Conservation (phyloP, 1,140 invertebrate genomes). For the Holcopasites calliopsidis region DNA sequence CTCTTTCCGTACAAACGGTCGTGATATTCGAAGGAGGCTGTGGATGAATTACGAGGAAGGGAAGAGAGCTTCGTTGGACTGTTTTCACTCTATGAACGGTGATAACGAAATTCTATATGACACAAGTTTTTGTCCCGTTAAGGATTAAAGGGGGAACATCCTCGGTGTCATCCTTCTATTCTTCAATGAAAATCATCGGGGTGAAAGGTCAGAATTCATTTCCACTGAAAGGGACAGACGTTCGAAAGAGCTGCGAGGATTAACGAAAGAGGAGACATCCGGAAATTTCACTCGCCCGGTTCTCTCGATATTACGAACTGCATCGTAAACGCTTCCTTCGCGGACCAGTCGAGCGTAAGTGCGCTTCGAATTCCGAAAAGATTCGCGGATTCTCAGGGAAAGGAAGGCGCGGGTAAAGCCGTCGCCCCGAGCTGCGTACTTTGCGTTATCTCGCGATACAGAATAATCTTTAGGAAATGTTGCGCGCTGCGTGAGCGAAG, state of each 20-base stretch:
- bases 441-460: conserved; percentile 9
- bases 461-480: conserved; percentile 44
- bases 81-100: too few relatives aligned
- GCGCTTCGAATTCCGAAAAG: conserved; percentile 23
- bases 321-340: neutral
- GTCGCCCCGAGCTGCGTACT: neutral
- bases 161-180: neutral
- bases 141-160: too few relatives aligned
- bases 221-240: neutral
- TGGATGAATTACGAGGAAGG: too few relatives aligned
- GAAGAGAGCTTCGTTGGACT: too few relatives aligned
- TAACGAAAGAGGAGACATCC: conserved; percentile 14
- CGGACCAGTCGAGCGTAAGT: neutral
- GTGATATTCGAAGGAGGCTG: too few relatives aligned
- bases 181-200: neutral
- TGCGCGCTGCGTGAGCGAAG: neutral
- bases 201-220: neutral
- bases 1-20: conserved; percentile 25
- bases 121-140: too few relatives aligned
- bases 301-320: neutral
- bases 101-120: too few relatives aligned
- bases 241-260: neutral
- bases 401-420: neutral
- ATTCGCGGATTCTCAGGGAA: neutral
- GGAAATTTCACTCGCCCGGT: neutral